Conservation (phyloP, 2,113 vertebrate species). For the Prochilodus magdalenae region DNA sequence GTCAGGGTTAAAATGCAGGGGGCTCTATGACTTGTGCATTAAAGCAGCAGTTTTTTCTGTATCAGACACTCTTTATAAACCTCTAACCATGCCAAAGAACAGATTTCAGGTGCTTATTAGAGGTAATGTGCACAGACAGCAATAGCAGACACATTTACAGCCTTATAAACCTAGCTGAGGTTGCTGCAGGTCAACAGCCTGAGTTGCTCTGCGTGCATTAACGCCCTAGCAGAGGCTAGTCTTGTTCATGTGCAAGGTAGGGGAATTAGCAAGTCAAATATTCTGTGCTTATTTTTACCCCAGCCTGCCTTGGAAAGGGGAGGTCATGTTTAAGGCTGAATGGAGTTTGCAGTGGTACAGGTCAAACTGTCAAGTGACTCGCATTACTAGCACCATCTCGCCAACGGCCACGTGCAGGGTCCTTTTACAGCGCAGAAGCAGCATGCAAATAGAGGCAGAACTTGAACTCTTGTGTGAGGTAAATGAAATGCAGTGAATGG, state of each 20-base stretch:
- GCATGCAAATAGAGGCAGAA: not conserved
- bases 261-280: constrained; percentile 8
- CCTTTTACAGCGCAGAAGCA: constrained; percentile 19
- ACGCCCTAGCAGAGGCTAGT: not conserved
- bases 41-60: not conserved
- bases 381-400: constrained; percentile 38
- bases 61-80: not conserved
- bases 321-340: constrained; percentile 23
- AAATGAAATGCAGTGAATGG: not conserved
- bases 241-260: constrained; percentile 19
- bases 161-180: not conserved
- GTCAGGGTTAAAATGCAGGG: not conserved
- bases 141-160: not conserved
- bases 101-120: not conserved
- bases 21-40: not conserved
- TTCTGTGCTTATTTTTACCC: constrained; percentile 41
- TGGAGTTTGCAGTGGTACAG: constrained; percentile 12
- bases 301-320: not conserved
- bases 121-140: not conserved
- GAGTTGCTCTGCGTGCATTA: constrained; percentile 2
- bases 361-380: constrained; percentile 44
- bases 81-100: not conserved
- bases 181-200: constrained; percentile 13
- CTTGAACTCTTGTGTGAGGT: constrained; percentile 15
- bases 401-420: not conserved